Conservation (phyloP, 1,140 invertebrate genomes). For the Rhysida immarginata region DNA sequence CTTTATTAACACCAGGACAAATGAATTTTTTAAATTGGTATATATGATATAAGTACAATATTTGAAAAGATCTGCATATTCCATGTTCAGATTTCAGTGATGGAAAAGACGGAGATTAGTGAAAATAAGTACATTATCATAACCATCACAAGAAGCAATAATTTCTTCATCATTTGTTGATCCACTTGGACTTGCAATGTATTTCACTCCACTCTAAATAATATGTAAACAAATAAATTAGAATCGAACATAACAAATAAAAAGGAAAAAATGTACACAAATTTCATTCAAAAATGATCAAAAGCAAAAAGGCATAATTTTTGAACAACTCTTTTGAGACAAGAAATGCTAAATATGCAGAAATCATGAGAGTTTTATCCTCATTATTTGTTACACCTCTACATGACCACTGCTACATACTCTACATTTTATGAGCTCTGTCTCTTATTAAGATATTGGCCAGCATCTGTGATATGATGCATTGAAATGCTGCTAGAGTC, state of each 20-base stretch:
- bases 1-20: too few relatives aligned
- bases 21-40: too few relatives aligned
- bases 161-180: conserved; percentile 84
- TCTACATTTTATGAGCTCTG: not conserved
- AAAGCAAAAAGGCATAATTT: not conserved
- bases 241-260: not conserved
- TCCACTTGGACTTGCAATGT: conserved; percentile 79
- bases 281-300: not conserved
- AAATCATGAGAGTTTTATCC: not conserved
- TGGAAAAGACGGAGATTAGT: conserved; percentile 91
- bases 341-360: not conserved
- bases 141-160: conserved; percentile 83
- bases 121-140: conserved; percentile 71
- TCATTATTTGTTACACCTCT: not conserved
- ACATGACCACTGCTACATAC: too few relatives aligned
- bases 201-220: conserved; percentile 80
- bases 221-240: conserved; percentile 22
- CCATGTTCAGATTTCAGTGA: conserved; percentile 67
- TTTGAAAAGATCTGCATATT: too few relatives aligned
- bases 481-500: not conserved
- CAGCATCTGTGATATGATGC: not conserved
- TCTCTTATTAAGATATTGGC: not conserved
- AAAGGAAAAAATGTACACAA: conserved; percentile 1
- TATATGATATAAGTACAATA: too few relatives aligned
- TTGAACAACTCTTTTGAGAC: not conserved